These are phyloP conservation scores for Hippotragus niger DNA, from an alignment of 2,113 vertebrate species.

Conservation along the genomic window DNA sequence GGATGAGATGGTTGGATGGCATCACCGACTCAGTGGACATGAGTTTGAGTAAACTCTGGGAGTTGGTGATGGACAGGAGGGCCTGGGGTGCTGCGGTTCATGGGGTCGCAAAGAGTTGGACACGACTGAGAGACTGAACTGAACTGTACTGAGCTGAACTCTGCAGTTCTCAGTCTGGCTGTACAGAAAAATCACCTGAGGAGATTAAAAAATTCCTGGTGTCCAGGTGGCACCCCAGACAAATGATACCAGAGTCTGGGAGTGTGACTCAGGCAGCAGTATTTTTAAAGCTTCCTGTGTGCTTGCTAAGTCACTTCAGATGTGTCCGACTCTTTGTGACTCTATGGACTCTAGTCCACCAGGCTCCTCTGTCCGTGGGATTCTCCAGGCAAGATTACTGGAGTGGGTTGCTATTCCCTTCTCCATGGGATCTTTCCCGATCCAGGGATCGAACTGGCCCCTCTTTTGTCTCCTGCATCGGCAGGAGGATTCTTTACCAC, in stretches of 20 bases:
- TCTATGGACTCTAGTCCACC: neutral
- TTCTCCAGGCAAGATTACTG: neutral
- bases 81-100: accelerated
- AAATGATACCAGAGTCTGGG: neutral
- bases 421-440: neutral
- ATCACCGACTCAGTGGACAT: accelerated
- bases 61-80: neutral
- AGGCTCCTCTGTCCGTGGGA: neutral
- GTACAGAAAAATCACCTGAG: neutral
- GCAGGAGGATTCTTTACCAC: neutral
- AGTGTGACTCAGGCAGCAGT: neutral
- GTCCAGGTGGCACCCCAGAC: neutral
- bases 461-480: neutral
- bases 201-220: neutral
- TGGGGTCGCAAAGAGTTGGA: neutral
- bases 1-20: neutral
- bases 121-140: neutral
- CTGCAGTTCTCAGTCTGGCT: neutral
- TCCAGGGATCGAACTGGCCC: neutral
- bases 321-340: neutral
- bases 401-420: neutral
- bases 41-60: neutral
- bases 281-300: neutral
- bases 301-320: neutral
- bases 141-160: neutral